phyloP scores from a whole-genome alignment of 2,888 invertebrate species.

The Drosophila hamatofila region DNA sequence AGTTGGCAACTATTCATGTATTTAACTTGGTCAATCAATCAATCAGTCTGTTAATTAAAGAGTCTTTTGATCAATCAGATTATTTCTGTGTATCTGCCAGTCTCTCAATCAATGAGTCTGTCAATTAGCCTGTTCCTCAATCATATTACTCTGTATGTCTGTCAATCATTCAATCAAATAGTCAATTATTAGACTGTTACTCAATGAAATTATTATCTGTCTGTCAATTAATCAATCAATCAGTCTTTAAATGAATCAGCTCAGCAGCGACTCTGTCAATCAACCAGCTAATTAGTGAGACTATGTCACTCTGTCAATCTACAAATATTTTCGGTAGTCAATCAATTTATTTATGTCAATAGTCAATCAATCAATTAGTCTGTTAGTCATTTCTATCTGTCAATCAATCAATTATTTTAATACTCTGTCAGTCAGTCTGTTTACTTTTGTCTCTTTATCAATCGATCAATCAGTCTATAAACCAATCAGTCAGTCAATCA shows the following conservation, averaged over 20 bases:
- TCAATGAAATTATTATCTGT: too few species aligned
- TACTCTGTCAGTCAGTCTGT: neutral
- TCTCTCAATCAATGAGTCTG: neutral
- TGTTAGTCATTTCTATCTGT: neutral
- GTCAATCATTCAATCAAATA: too few species aligned
- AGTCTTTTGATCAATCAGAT: too few species aligned
- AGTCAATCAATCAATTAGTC: neutral
- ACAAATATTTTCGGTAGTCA: too few species aligned
- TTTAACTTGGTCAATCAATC: too few species aligned
- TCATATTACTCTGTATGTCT: too few species aligned
- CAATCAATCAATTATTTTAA: neutral
- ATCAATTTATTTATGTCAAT: neutral
- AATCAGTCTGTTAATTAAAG: neutral
- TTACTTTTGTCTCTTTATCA: neutral
- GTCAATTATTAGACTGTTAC: too few species aligned
- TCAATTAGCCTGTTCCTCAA: too few species aligned
- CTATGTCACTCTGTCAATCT: too few species aligned
- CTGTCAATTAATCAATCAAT: neutral
- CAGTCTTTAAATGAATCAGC: neutral
- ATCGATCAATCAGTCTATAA: neutral
- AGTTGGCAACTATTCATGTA: too few species aligned
- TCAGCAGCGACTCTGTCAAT: too few species aligned
- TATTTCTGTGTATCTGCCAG: too few species aligned
- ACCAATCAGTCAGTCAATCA: neutral
- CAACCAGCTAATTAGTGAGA: neutral